Conservation (phyloP, 1,140 invertebrate genomes). For the Stenopsyche tienmushanensis region DNA sequence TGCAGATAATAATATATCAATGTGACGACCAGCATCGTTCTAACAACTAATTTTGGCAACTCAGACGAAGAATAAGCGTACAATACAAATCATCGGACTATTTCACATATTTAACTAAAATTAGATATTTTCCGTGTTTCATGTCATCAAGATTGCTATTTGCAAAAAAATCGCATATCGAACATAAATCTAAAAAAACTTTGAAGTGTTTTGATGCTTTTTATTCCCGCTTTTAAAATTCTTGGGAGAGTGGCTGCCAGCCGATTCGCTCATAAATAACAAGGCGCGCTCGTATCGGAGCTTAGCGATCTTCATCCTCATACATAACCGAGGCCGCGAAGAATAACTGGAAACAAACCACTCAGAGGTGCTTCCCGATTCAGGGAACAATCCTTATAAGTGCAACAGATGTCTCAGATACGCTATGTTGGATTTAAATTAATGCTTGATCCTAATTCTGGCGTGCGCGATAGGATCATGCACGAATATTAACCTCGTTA, state of each 20-base stretch:
- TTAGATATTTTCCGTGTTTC: too few relatives aligned
- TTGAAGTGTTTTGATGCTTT: background rate
- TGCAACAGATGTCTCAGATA: constrained; percentile 29
- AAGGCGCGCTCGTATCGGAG: background rate
- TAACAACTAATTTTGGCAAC: too few relatives aligned
- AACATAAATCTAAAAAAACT: too few relatives aligned
- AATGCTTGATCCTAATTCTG: constrained; percentile 19
- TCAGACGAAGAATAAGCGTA: too few relatives aligned
- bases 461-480: background rate
- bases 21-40: too few relatives aligned
- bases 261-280: constrained; percentile 21
- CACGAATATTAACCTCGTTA: too few relatives aligned
- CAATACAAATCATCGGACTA: too few relatives aligned
- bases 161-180: too few relatives aligned
- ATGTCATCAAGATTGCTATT: too few relatives aligned
- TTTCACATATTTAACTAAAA: too few relatives aligned
- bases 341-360: background rate
- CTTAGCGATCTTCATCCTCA: background rate
- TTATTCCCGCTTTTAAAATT: constrained; percentile 11
- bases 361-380: constrained; percentile 16
- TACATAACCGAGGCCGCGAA: background rate
- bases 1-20: too few relatives aligned
- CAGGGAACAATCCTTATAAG: constrained; percentile 23
- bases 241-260: background rate
- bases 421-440: constrained; percentile 14